A percentile compares a stretch with the other conserved stretches of the same genome.
Evolutionary conservation across 2,797 vertebrate species (phyloP).

Genomic region (Podargus strigoides): DNA sequence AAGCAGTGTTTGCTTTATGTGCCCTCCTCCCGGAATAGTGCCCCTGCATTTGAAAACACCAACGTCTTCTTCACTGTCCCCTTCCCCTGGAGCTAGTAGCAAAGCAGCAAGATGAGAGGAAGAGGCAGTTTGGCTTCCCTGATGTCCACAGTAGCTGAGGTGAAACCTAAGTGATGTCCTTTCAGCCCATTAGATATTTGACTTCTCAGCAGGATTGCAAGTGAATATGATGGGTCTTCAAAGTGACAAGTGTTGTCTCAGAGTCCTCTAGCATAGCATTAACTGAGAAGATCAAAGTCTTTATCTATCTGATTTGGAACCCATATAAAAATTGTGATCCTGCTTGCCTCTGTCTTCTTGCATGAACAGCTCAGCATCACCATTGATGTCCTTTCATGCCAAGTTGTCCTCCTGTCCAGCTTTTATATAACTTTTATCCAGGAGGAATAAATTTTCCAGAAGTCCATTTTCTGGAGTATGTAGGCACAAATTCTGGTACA

Average conservation of each 20-base stretch:
- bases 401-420: background rate
- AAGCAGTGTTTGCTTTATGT: background rate
- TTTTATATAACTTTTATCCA: background rate
- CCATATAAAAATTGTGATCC: background rate
- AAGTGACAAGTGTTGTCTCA: background rate
- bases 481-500: background rate
- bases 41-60: background rate
- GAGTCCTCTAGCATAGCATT: background rate
- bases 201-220: background rate
- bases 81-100: background rate
- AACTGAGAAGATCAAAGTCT: background rate
- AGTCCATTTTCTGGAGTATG: background rate
- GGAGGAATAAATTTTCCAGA: background rate
- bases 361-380: background rate
- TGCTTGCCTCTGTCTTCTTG: background rate
- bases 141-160: background rate
- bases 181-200: background rate
- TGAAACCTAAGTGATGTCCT: background rate
- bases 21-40: background rate
- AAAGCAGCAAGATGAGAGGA: background rate
- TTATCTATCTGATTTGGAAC: background rate
- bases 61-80: fast-evolving
- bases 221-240: background rate
- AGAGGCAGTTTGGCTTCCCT: background rate
- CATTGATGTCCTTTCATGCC: background rate